Conservation (phyloP, 2,797 vertebrate genomes). For the Fistularia commersonii region DNA sequence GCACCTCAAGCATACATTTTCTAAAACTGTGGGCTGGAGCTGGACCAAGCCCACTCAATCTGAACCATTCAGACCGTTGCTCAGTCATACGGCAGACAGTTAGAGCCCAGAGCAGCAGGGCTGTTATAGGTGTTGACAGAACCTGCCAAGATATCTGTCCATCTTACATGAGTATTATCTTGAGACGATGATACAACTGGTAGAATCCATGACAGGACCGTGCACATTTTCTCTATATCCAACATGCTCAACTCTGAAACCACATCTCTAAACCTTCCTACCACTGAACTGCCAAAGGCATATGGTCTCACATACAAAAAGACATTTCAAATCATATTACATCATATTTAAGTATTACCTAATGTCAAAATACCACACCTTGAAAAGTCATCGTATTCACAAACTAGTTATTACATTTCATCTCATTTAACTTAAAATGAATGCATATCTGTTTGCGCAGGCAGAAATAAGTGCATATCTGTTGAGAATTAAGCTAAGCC, state of each 20-base stretch:
- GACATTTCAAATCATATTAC: not conserved
- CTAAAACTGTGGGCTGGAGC: constrained; percentile 58
- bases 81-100: constrained; percentile 34
- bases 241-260: constrained; percentile 21
- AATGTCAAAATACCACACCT: constrained; percentile 3
- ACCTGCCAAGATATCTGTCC: constrained; percentile 38
- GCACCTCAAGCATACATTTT: constrained; percentile 47
- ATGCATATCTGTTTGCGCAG: not conserved
- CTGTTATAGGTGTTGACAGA: constrained; percentile 33
- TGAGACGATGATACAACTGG: constrained; percentile 21
- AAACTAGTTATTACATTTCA: no score
- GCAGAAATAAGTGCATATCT: constrained; percentile 6
- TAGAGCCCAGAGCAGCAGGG: constrained; percentile 20
- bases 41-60: constrained; percentile 63
- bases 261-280: constrained; percentile 19
- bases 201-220: constrained; percentile 5
- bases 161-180: constrained; percentile 12
- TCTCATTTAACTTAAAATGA: no score
- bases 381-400: not conserved
- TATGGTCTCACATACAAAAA: constrained; percentile 4
- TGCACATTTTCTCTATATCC: constrained; percentile 13
- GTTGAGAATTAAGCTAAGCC: constrained; percentile 10
- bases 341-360: constrained; percentile 9
- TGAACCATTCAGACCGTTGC: constrained; percentile 59
- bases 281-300: constrained; percentile 7